These are phyloP conservation scores for Hoplostethus mediterraneus DNA, from an alignment of 2,797 vertebrate genomes.

Conservation along the genomic window DNA sequence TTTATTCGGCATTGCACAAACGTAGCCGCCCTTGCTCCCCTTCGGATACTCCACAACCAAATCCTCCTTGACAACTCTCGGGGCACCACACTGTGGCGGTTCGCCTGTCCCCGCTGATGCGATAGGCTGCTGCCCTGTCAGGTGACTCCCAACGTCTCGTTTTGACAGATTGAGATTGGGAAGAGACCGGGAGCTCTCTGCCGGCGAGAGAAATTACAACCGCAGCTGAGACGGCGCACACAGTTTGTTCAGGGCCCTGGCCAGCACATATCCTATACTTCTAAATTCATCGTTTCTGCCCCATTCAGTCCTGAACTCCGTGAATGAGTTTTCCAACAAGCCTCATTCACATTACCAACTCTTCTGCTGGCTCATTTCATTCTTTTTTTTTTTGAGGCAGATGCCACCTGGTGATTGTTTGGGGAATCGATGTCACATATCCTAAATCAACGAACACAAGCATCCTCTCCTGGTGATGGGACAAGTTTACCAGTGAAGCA, in stretches of 20 bases:
- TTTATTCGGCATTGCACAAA: slow-evolving; percentile 88
- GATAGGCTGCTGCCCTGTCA: slow-evolving; percentile 75
- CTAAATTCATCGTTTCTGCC: too few relatives aligned
- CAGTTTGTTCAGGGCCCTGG: neutral
- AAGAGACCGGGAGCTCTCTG: slow-evolving; percentile 28
- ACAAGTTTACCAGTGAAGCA: too few relatives aligned
- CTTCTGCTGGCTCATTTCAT: too few relatives aligned
- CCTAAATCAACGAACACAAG: too few relatives aligned
- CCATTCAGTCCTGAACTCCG: too few relatives aligned
- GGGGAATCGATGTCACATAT: too few relatives aligned
- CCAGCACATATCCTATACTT: too few relatives aligned
- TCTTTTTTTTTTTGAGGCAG: too few relatives aligned
- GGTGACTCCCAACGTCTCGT: slow-evolving; percentile 39
- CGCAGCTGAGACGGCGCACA: neutral
- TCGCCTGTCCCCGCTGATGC: slow-evolving; percentile 40
- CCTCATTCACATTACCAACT: too few relatives aligned
- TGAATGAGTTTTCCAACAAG: too few relatives aligned
- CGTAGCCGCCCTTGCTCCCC: slow-evolving; percentile 76
- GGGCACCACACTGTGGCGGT: slow-evolving; percentile 63
- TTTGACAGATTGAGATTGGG: neutral
- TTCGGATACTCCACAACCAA: slow-evolving; percentile 69
- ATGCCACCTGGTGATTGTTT: too few relatives aligned
- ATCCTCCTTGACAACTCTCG: slow-evolving; percentile 74
- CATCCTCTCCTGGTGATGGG: too few relatives aligned
- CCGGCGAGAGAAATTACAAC: slow-evolving; percentile 12